Evolutionary conservation across 2,888 invertebrate species (phyloP).

Genomic region (Heliconius aoede): DNA sequence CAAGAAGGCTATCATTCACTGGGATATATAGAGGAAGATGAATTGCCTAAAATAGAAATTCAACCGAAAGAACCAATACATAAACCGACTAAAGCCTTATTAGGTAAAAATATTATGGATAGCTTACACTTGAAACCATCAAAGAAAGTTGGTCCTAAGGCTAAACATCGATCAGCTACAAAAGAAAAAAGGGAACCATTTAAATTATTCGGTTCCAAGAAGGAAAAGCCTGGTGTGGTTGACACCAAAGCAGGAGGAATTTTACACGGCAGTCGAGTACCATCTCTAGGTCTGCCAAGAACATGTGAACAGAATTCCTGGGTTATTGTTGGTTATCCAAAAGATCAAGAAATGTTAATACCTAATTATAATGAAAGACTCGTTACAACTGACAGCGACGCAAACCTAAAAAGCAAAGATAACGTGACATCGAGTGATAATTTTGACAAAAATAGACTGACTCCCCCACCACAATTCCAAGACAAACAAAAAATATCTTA

Average conservation of each 20-base stretch:
- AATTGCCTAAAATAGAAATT: slow-evolving; percentile 55
- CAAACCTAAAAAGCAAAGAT: slow-evolving; percentile 59
- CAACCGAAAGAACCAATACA: slow-evolving; percentile 64
- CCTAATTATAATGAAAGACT: slow-evolving; percentile 76
- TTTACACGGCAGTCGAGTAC: slow-evolving; percentile 72
- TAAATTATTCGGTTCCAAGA: slow-evolving; percentile 71
- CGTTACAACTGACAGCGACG: slow-evolving; percentile 62
- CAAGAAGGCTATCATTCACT: slow-evolving; percentile 79
- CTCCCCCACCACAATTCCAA: slow-evolving; percentile 79
- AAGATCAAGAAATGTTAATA: slow-evolving; percentile 71
- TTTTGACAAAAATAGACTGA: slow-evolving; percentile 64
- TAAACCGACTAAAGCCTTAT: slow-evolving; percentile 73
- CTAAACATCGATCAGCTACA: slow-evolving; percentile 71
- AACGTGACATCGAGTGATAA: slow-evolving; percentile 56
- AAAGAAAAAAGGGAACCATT: slow-evolving; percentile 74
- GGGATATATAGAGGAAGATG: slow-evolving; percentile 76
- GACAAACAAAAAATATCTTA: slow-evolving; percentile 71
- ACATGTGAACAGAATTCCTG: slow-evolving; percentile 70
- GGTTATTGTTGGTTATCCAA: slow-evolving; percentile 75
- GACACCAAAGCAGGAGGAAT: slow-evolving; percentile 70
- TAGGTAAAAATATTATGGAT: slow-evolving; percentile 79
- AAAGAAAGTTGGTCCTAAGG: slow-evolving; percentile 76
- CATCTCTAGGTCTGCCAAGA: slow-evolving; percentile 74
- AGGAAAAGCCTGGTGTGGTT: slow-evolving; percentile 67
- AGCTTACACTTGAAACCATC: slow-evolving; percentile 77